Evolutionary conservation across 2,888 invertebrate species (phyloP).

Genomic region (Polia nebulosa): DNA sequence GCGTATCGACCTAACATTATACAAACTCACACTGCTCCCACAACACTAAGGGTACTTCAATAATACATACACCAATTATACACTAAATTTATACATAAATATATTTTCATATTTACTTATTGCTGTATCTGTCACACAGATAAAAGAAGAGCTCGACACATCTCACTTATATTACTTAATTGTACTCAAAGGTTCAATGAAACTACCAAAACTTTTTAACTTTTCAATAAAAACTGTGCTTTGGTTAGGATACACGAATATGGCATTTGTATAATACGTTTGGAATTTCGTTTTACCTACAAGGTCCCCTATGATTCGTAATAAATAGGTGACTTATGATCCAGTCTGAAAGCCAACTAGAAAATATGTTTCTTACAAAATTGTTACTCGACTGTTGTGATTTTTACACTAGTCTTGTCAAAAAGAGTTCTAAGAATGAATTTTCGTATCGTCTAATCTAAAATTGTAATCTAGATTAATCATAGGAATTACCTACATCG

Average conservation of each 20-base stretch:
- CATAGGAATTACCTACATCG: constrained; percentile 11
- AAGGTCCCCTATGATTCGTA: constrained; percentile 74
- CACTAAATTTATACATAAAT: constrained; percentile 72
- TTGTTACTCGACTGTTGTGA: not conserved
- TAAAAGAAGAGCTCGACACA: constrained; percentile 85
- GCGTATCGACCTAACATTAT: constrained; percentile 87
- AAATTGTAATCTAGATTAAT: constrained; percentile 22
- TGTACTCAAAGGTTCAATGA: constrained; percentile 71
- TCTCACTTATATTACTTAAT: constrained; percentile 85
- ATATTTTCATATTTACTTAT: constrained; percentile 77
- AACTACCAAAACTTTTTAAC: constrained; percentile 52
- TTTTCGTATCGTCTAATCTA: constrained; percentile 17
- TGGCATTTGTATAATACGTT: constrained; percentile 69
- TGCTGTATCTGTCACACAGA: constrained; percentile 90
- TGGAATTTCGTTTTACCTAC: constrained; percentile 66
- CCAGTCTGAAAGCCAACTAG: constrained; percentile 57
- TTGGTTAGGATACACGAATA: constrained; percentile 73
- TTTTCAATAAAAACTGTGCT: constrained; percentile 64
- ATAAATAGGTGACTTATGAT: constrained; percentile 48
- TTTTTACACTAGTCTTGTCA: constrained; percentile 4
- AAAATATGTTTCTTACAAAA: constrained; percentile 20
- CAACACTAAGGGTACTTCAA: constrained; percentile 70
- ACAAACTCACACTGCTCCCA: constrained; percentile 73
- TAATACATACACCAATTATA: constrained; percentile 74
- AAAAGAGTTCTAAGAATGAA: constrained; percentile 28